phyloP scores from a whole-genome alignment of 2,113 vertebrate genomes.

The Bufo gargarizans region DNA sequence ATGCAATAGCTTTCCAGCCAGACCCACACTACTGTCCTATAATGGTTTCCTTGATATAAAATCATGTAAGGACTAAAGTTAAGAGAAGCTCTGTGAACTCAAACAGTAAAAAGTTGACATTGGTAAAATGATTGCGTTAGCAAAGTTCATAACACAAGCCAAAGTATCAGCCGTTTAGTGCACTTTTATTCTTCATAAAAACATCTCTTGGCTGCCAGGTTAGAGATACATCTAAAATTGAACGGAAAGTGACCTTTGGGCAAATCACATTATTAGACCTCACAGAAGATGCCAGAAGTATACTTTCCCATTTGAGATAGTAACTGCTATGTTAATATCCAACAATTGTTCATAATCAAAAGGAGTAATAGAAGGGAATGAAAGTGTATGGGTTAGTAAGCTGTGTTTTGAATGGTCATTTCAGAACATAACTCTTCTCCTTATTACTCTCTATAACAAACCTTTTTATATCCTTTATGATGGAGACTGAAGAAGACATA shows the following conservation, averaged over 20 bases:
- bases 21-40: background rate
- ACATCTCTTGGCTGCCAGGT: background rate
- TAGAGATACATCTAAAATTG: constrained; percentile 23
- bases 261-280: constrained; percentile 27
- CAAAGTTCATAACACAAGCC: background rate
- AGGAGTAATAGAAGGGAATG: constrained; percentile 27
- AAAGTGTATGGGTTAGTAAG: constrained; percentile 35
- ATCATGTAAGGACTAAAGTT: background rate
- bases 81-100: background rate
- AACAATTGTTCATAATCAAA: constrained; percentile 40
- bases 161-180: background rate
- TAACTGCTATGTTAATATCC: constrained; percentile 44
- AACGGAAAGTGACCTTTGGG: constrained; percentile 39
- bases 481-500: constrained; percentile 38
- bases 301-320: constrained; percentile 14
- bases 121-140: background rate
- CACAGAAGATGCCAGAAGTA: constrained; percentile 27
- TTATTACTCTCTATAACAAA: constrained; percentile 55
- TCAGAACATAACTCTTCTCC: constrained; percentile 38
- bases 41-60: background rate
- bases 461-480: constrained; percentile 54
- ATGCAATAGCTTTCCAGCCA: background rate
- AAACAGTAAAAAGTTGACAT: background rate
- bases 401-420: constrained; percentile 48
- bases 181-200: background rate